Evolutionary conservation across 35 echinoderm and acorn worm species (phyloP).

Genomic region (Apostichopus californicus): DNA sequence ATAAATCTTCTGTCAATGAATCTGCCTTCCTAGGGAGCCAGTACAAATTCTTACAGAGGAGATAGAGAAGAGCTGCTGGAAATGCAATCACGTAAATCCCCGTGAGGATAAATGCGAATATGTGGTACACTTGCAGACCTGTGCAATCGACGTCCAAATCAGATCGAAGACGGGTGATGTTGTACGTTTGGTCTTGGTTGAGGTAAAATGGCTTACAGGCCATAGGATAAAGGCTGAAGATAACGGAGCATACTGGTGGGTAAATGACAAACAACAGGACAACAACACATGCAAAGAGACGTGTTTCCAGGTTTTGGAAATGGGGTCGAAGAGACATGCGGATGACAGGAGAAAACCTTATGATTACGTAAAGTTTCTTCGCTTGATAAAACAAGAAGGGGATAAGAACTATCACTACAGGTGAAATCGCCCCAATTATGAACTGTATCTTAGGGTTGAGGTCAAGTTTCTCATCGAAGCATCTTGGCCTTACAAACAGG

Average conservation of each 20-base stretch:
- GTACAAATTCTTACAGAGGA: neutral
- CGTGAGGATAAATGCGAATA: neutral
- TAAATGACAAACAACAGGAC: conserved; percentile 45
- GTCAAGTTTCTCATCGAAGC: neutral
- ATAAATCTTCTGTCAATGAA: too few relatives aligned
- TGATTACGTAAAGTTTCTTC: neutral
- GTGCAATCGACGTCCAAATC: conserved; percentile 39
- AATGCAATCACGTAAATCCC: conserved; percentile 39
- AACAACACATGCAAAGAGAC: conserved; percentile 10
- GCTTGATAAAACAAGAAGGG: too few relatives aligned
- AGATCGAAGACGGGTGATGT: conserved; percentile 11
- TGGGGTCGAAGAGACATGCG: neutral
- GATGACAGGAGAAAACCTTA: neutral
- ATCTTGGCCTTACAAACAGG: conserved; percentile 35
- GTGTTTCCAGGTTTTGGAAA: neutral
- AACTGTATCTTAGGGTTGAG: too few relatives aligned
- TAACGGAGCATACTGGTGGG: conserved; percentile 42
- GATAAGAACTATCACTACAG: too few relatives aligned
- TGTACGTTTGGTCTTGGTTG: neutral
- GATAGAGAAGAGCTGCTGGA: conserved; percentile 8
- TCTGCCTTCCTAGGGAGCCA: neutral
- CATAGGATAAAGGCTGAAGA: conserved; percentile 20
- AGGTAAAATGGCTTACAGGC: conserved; percentile 34
- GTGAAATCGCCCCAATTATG: too few relatives aligned
- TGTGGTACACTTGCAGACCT: neutral